Evolutionary conservation across 1,140 invertebrate species (phyloP).

Genomic region (Hormaphis cornu): DNA sequence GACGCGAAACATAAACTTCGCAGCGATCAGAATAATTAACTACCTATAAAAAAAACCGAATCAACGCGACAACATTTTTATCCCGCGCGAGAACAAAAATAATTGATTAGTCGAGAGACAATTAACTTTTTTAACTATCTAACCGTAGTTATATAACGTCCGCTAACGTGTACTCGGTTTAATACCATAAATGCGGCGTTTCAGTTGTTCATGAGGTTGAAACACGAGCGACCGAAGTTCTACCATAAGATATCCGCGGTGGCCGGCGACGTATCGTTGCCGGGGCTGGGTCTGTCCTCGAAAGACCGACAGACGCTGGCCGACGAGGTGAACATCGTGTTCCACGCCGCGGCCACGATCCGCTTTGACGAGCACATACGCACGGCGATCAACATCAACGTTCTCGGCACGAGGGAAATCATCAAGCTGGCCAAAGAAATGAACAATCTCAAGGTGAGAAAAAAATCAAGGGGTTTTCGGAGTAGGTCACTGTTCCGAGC

Average conservation of each 20-base stretch:
- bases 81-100: too few species aligned
- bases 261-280: conserved; percentile 48
- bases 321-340: conserved; percentile 58
- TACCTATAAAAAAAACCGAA: too few species aligned
- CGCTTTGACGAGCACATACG: conserved; percentile 60
- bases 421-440: conserved; percentile 56
- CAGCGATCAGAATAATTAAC: too few species aligned
- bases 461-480: too few species aligned
- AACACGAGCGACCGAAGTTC: conserved; percentile 47
- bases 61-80: too few species aligned
- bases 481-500: too few species aligned
- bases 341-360: conserved; percentile 60
- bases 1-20: too few species aligned
- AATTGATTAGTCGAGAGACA: too few species aligned
- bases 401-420: conserved; percentile 54
- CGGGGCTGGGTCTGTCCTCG: conserved; percentile 46
- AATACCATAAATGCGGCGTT: too few species aligned
- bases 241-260: conserved; percentile 44
- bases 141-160: too few species aligned
- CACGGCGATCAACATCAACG: conserved; percentile 57
- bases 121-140: too few species aligned
- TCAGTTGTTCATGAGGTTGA: conserved; percentile 37
- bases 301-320: conserved; percentile 43
- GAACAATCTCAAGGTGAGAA: conserved; percentile 51
- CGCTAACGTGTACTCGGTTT: too few species aligned